Percentiles rank a stretch among this genome's conserved stretches.
phyloP scores from a whole-genome alignment of 2,888 invertebrate genomes.

The Tachystola acroxantha region DNA sequence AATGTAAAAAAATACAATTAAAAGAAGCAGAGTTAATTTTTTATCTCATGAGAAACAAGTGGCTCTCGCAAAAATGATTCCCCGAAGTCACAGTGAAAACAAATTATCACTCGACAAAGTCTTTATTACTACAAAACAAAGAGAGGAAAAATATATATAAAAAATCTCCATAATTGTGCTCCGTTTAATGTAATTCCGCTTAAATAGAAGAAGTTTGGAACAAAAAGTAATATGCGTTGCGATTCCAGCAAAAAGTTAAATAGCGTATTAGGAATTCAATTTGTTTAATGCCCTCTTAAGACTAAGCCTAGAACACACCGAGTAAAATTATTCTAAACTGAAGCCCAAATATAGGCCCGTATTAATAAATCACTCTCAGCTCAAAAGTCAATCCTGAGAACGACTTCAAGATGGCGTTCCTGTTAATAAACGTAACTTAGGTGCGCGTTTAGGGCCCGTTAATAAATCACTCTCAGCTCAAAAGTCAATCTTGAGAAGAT shows the following conservation, averaged over 20 bases:
- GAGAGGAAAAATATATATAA: conserved; percentile 21
- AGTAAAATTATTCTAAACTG: too few species aligned
- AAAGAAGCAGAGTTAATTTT: too few species aligned
- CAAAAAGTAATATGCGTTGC: conserved; percentile 49
- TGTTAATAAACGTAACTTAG: too few species aligned
- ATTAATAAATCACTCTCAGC: too few species aligned
- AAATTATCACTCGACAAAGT: conserved; percentile 42
- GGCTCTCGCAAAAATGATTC: conserved; percentile 1
- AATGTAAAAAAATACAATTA: too few species aligned
- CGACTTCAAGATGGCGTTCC: too few species aligned
- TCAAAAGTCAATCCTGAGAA: too few species aligned
- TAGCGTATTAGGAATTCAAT: conserved; percentile 67
- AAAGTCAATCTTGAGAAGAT: too few species aligned
- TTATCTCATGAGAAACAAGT: too few species aligned
- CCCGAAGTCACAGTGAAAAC: conserved; percentile 44
- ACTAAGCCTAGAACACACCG: not conserved
- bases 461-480: too few species aligned
- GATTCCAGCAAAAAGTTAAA: conserved; percentile 63
- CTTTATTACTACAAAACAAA: conserved; percentile 30
- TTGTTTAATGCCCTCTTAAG: conserved; percentile 45
- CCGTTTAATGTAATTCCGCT: conserved; percentile 51
- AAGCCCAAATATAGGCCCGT: too few species aligned
- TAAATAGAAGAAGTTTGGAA: conserved; percentile 62
- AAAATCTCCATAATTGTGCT: conserved; percentile 38
- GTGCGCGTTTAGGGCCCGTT: too few species aligned